Base-by-base conservation (phyloP, 2,797 vertebrate genomes). In the Sus cebifrons region DNA sequence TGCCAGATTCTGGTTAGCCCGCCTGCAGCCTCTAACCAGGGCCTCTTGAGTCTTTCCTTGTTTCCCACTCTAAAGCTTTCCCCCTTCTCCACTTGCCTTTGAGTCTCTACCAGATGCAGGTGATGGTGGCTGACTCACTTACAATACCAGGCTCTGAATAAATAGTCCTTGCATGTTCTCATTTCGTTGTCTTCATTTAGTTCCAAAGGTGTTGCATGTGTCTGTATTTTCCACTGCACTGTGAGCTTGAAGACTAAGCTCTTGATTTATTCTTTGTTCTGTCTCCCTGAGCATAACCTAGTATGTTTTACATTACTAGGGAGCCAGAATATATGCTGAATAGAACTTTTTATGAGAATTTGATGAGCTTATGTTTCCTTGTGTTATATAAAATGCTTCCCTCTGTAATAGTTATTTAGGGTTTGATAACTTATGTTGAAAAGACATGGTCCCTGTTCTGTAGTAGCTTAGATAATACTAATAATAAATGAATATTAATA, bases 171-270 rank as follows among this genome's bases (percentile, higher is more conserved):
- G 21, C 29, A 52, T 91, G 5, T 73, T 92, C 36, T 90, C 73
- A 78, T n/a, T 94, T 88, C 73, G 40, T 82, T 92, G 82, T 85
- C 78, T 92, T 96, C 73, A 85, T 83, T 95, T 95, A 88, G 78
- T 83, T 88, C 74, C 12, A 17, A 36, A 91, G 49, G 40, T 44
- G n/a, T 83, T 81, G 13, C 60, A 13, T 70, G 11, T 90, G 64
- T 92, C 91, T 95, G 78, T 85, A 40, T 84, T 94, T 97, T 87
- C 65, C 54, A 77, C 62, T 94, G 56, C 16, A 25, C 23, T 71
- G 40, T 49, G 44, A 92, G 12, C 56, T 65, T 64, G 17, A 96
- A 93, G 71, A 52, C 25, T 10, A 12, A 25, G 56, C 5, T 75
- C 54, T 86, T 95, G 84, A 91, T 93, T 79, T 86, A 79, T 83